Evolutionary conservation across 2,888 invertebrate genomes (phyloP).

Genomic region (Halictus ligatus): DNA sequence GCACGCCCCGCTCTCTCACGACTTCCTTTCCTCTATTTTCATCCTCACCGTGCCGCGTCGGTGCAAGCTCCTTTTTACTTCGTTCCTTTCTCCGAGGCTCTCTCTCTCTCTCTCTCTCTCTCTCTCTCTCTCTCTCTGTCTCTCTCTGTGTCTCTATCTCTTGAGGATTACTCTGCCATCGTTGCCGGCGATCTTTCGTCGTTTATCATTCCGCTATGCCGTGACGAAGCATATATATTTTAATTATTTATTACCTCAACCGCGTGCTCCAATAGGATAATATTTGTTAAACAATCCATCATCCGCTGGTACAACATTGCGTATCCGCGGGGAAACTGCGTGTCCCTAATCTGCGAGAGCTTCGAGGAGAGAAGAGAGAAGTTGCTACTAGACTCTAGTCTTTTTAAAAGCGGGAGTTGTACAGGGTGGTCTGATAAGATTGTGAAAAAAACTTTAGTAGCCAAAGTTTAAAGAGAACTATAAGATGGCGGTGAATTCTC

Average conservation of each 20-base stretch:
- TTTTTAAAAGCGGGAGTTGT: not conserved
- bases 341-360: not conserved
- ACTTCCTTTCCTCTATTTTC: constrained; percentile 51
- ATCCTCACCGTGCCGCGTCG: constrained; percentile 7
- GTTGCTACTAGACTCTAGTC: not conserved
- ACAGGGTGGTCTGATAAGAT: not conserved
- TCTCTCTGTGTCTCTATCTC: constrained; percentile 2
- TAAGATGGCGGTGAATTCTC: too few relatives aligned
- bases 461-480: too few relatives aligned
- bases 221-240: not conserved
- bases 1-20: constrained; percentile 50
- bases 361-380: not conserved
- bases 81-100: constrained; percentile 3
- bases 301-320: not conserved
- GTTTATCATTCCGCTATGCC: constrained; percentile 1
- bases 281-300: constrained; percentile 6
- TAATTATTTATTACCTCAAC: not conserved
- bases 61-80: constrained; percentile 37
- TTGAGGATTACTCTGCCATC: not conserved
- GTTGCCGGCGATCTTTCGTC: not conserved
- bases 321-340: not conserved
- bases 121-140: not conserved
- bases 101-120: constrained; percentile 11
- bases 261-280: not conserved
- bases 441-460: too few relatives aligned